phyloP scores from a whole-genome alignment of 2,113 vertebrate species.

The Haliaeetus leucogaster region DNA sequence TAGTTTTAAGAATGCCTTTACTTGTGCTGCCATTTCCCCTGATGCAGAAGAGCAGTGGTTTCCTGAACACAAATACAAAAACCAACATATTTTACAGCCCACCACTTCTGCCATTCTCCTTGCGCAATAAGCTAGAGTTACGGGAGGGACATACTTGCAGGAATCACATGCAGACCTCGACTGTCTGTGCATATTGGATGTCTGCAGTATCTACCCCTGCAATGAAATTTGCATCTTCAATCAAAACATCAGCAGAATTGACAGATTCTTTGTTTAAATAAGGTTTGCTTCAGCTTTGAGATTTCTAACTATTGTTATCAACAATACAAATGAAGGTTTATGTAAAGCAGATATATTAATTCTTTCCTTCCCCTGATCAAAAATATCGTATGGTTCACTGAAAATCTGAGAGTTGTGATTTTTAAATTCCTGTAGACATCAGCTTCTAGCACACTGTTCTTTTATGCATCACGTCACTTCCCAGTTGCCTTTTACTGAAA shows the following conservation, averaged over 20 bases:
- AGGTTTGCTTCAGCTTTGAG: not conserved
- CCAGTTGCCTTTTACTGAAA: not conserved
- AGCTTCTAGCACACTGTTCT: not conserved
- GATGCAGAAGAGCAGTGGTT: not conserved
- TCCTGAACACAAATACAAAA: not conserved
- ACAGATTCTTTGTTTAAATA: not conserved
- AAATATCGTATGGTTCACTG: not conserved
- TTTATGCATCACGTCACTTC: constrained; percentile 7
- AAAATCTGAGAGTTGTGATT: not conserved
- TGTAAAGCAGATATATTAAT: not conserved
- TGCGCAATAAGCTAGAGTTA: not conserved
- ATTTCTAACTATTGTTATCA: not conserved
- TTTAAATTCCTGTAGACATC: not conserved
- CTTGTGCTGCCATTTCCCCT: not conserved
- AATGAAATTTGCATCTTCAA: not conserved
- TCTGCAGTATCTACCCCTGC: not conserved
- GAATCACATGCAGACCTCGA: not conserved
- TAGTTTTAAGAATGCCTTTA: not conserved
- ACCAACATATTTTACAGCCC: not conserved
- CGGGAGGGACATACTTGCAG: not conserved
- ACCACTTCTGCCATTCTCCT: not conserved
- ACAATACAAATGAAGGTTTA: not conserved
- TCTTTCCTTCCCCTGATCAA: constrained; percentile 2
- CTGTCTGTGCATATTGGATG: not conserved
- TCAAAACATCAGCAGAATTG: not conserved